Percentiles rank a stretch among this genome's conserved stretches.
Evolutionary conservation across 2,888 invertebrate species (phyloP).

Genomic region (Eretmocerus hayati): DNA sequence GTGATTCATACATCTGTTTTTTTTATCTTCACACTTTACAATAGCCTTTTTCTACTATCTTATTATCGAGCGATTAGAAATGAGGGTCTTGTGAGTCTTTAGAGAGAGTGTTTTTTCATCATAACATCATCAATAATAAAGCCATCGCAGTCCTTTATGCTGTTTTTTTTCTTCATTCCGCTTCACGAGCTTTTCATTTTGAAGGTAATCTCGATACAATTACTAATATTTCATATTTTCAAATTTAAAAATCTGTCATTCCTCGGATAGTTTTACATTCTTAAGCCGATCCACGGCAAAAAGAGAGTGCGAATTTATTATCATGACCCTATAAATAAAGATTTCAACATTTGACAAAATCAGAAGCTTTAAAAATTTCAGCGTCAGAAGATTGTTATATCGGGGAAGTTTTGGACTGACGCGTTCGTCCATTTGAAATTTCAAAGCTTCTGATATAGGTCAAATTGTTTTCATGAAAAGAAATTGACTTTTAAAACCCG

Average conservation of each 20-base stretch:
- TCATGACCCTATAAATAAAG: too few relatives aligned
- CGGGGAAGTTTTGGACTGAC: conserved; percentile 15
- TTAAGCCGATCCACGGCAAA: too few relatives aligned
- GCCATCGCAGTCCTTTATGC: conserved; percentile 25
- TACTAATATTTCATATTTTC: too few relatives aligned
- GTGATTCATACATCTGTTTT: too few relatives aligned
- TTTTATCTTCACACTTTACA: conserved; percentile 29
- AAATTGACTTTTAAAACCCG: too few relatives aligned
- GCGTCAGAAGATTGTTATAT: conserved; percentile 2
- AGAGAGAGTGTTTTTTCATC: conserved; percentile 30
- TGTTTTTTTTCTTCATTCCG: background rate
- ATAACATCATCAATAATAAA: conserved; percentile 12
- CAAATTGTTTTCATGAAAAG: too few relatives aligned
- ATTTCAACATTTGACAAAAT: too few relatives aligned
- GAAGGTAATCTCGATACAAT: too few relatives aligned
- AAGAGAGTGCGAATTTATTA: conserved; percentile 21
- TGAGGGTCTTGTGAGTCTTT: conserved; percentile 28
- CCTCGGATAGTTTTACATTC: too few relatives aligned
- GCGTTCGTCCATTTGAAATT: conserved; percentile 4
- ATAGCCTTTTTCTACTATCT: conserved; percentile 21
- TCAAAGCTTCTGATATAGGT: too few relatives aligned
- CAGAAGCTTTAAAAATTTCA: conserved; percentile 5
- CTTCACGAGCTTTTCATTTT: background rate
- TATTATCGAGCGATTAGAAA: conserved; percentile 29
- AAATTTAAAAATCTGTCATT: too few relatives aligned